A percentile compares a stretch with the other conserved stretches of the same genome.
Conservation (phyloP, 2,888 invertebrate species). For the Exephanes ischioxanthus region DNA sequence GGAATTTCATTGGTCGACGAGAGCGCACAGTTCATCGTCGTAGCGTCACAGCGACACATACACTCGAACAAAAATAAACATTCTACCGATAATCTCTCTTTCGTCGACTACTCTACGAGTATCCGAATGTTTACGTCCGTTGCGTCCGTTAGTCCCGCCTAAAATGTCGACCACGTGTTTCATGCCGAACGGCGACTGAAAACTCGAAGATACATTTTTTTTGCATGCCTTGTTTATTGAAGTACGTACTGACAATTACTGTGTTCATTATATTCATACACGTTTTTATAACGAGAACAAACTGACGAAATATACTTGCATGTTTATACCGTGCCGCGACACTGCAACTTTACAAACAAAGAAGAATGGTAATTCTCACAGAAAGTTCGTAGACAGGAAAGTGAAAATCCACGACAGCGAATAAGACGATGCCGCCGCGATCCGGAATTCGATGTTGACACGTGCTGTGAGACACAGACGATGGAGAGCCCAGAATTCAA, state of each 20-base stretch:
- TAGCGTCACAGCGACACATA: neutral
- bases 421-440: neutral
- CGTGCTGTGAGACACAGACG: neutral
- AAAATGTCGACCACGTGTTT: constrained; percentile 27
- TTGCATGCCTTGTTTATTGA: neutral
- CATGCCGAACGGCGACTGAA: neutral
- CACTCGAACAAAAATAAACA: neutral
- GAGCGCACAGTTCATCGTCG: neutral
- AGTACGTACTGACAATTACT: neutral
- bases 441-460: neutral
- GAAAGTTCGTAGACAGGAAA: neutral
- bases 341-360: neutral
- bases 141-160: neutral
- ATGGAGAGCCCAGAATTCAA: constrained; percentile 46
- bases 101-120: neutral
- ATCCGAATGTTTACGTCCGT: constrained; percentile 23
- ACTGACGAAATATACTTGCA: neutral
- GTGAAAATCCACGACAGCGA: neutral
- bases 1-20: neutral
- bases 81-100: neutral
- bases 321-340: neutral
- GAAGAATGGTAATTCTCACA: neutral
- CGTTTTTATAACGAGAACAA: neutral
- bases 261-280: neutral
- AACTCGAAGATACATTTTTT: neutral